Evolutionary conservation across 2,797 vertebrate species (phyloP), one percentile per base, ranked within the genome.

Genomic region (Mormyrus hasselquistii): DNA sequence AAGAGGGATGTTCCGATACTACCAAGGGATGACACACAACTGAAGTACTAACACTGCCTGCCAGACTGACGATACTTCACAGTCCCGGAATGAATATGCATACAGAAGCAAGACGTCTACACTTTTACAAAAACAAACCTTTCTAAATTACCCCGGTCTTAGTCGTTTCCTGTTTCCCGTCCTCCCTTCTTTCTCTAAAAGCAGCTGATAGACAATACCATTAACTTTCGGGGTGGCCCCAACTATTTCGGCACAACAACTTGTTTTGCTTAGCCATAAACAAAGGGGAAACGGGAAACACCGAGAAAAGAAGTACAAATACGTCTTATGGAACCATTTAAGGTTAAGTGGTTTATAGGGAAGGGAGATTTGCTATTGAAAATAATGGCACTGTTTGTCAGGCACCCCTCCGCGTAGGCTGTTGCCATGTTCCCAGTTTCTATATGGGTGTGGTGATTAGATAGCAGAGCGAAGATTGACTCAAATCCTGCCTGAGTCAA

Each of bases 391-490:
- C 34, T 38, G 25, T 0, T 1, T 9, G 0, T 1, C n/a, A 44
- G 0, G 16, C 93, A 92, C 95, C 95, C 95, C 95, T 92, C 89
- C 0, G 90, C 50, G 91, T 89, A 89, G 93, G 90, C 93, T 96
- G 96, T 96, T 96, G 96, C 95, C 94, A 96, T 96, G 95, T 95
- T 96, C 95, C 96, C 96, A 95, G 93, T 95, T 95, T 91, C 91
- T 91, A 94, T 95, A 96, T 96, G 96, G 96, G 96, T 96, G 96
- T 96, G 96, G 96, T 96, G 95, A 96, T 94, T 93, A 95, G 94
- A 93, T 92, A 91, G 94, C 94, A 95, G 92, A 92, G 93, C 92
- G 93, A 94, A 95, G 92, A 93, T 89, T 93, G 91, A 93, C 93
- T 94, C 93, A 92, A 93, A 94, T 84, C 92, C 91, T 91, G 91